A percentile compares a stretch with the other conserved stretches of the same genome.
Conservation (phyloP, 1,140 invertebrate genomes). For the Cotesia typhae region DNA sequence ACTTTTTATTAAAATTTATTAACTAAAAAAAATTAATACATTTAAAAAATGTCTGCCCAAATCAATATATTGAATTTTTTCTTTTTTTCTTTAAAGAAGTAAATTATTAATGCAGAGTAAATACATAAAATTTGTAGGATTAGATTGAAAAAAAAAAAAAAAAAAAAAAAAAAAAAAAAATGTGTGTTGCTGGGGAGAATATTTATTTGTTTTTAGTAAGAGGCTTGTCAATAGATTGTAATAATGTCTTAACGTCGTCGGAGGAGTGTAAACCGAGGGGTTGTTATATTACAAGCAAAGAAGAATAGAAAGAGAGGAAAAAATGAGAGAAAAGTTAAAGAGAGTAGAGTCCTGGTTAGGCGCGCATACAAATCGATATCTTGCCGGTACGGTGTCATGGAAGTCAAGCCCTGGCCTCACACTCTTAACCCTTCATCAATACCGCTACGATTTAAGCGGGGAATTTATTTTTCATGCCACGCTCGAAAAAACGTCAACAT, state of each 20-base stretch:
- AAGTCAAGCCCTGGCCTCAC: conserved; percentile 23
- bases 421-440: conserved; percentile 25
- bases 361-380: conserved; percentile 30
- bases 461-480: neutral
- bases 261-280: neutral
- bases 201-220: neutral
- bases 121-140: no score
- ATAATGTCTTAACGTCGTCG: neutral
- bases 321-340: neutral
- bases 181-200: neutral
- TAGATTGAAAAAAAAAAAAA: no score
- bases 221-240: neutral
- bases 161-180: no score
- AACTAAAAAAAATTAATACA: no score
- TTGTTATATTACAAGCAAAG: neutral
- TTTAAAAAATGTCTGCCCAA: no score
- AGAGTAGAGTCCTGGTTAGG: neutral
- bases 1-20: no score
- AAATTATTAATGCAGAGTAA: no score
- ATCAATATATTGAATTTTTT: no score
- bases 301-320: neutral
- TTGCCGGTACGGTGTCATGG: conserved; percentile 29
- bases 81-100: no score
- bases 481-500: neutral
- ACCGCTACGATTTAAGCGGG: neutral